A percentile compares a stretch with the other conserved stretches of the same genome.
Conservation (phyloP, 2,113 vertebrate genomes). For the Mastomys natalensis region DNA sequence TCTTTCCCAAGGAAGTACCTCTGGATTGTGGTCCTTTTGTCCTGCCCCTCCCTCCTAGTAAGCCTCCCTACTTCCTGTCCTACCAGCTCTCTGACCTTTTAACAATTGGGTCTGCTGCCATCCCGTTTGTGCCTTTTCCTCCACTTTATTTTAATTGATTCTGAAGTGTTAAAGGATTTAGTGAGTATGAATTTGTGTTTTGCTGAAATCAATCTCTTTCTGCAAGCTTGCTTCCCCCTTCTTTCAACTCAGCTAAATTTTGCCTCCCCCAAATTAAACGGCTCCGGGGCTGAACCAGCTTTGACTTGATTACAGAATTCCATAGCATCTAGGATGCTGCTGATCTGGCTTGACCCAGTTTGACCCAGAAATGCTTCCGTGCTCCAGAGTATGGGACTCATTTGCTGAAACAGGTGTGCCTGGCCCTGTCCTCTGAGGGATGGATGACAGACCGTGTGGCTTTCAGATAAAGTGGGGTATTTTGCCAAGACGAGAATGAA, state of each 20-base stretch:
- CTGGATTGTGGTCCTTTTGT: not conserved
- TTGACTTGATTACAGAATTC: constrained; percentile 65
- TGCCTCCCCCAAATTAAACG: constrained; percentile 75
- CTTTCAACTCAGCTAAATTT: constrained; percentile 82
- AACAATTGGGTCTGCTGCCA: not conserved
- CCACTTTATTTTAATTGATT: constrained; percentile 84
- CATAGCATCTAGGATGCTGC: constrained; percentile 45
- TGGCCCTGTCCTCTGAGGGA: not conserved
- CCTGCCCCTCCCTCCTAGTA: not conserved
- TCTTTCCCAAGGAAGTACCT: not conserved
- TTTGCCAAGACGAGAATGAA: not conserved
- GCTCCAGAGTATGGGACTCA: not conserved
- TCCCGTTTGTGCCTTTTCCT: constrained; percentile 58
- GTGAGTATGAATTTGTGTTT: constrained; percentile 78
- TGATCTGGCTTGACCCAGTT: constrained; percentile 74
- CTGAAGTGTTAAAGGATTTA: constrained; percentile 81
- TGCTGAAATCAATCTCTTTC: constrained; percentile 81
- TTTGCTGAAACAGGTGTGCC: not conserved
- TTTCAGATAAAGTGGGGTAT: accelerated
- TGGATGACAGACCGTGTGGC: not conserved
- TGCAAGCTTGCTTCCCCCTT: constrained; percentile 83
- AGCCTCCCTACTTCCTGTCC: not conserved
- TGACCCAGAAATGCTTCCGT: constrained; percentile 77
- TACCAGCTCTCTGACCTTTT: not conserved
- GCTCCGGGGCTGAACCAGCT: constrained; percentile 76